A percentile compares a stretch with the other conserved stretches of the same genome.
Conservation (phyloP, 2,888 invertebrate species). For the Spodoptera exigua region DNA sequence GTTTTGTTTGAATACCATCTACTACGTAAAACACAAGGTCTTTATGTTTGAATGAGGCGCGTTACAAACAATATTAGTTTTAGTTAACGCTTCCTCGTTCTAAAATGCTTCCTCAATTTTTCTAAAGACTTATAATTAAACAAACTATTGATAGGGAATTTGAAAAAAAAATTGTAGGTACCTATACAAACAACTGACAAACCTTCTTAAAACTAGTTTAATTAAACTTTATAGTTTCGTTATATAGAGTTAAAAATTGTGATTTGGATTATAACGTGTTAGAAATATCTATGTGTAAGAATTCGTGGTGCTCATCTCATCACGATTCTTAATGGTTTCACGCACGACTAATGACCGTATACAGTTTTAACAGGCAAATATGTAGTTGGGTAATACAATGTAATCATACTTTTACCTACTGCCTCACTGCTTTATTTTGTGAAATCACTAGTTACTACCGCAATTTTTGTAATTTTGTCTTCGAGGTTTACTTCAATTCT, state of each 20-base stretch:
- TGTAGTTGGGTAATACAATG: conserved; percentile 5
- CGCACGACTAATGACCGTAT: conserved; percentile 45
- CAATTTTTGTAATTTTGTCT: conserved; percentile 16
- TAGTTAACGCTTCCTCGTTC: conserved; percentile 40
- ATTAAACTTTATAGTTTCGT: too few species aligned
- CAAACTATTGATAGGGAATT: conserved; percentile 25
- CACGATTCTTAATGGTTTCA: conserved; percentile 45
- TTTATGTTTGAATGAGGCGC: background rate
- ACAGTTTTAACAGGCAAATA: conserved; percentile 41
- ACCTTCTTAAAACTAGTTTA: too few species aligned
- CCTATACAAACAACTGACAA: too few species aligned
- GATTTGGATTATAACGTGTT: conserved; percentile 27
- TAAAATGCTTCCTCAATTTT: conserved; percentile 51
- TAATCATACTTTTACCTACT: background rate
- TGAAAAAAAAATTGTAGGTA: conserved; percentile 29
- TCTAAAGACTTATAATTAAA: conserved; percentile 37
- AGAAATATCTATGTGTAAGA: conserved; percentile 26
- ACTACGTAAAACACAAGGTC: background rate
- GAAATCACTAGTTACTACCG: background rate
- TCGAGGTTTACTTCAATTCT: too few species aligned
- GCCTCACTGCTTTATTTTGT: background rate
- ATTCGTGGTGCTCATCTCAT: conserved; percentile 41
- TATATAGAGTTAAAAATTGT: too few species aligned
- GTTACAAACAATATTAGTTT: conserved; percentile 14
- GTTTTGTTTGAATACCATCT: too few species aligned